Evolutionary conservation across 1,140 invertebrate species (phyloP).

Genomic region (Bombus difficillimus): DNA sequence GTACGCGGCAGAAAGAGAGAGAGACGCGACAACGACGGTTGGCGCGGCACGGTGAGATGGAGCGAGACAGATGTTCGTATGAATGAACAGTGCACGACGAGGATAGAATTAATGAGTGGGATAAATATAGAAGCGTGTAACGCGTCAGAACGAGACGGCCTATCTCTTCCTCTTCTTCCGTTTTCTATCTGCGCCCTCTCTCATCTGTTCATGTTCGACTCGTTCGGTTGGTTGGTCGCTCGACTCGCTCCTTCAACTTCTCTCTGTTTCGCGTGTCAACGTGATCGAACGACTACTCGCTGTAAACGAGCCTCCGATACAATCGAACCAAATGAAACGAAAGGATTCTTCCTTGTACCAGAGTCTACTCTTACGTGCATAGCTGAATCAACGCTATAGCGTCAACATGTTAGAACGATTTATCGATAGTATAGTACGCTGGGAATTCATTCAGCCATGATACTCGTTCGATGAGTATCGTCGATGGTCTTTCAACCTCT

Average conservation of each 20-base stretch:
- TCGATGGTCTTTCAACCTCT: background rate
- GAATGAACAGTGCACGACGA: conserved; percentile 81
- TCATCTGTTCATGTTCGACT: background rate
- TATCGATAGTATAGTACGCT: conserved; percentile 5
- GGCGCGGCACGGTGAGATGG: conserved; percentile 35
- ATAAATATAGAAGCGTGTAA: conserved; percentile 80
- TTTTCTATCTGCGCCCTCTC: conserved; percentile 35
- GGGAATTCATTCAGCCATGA: conserved; percentile 22
- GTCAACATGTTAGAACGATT: background rate
- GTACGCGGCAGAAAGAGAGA: conserved; percentile 71
- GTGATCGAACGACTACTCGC: conserved; percentile 19
- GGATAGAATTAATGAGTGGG: conserved; percentile 80
- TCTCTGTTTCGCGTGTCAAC: background rate
- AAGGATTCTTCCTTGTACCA: conserved; percentile 33
- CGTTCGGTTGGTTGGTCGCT: background rate
- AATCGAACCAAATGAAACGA: conserved; percentile 34
- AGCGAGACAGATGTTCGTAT: conserved; percentile 74
- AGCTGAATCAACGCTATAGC: conserved; percentile 10
- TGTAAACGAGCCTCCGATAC: background rate
- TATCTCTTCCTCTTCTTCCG: conserved; percentile 34
- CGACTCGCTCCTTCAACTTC: background rate
- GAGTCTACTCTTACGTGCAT: background rate
- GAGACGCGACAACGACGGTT: conserved; percentile 40
- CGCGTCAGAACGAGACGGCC: conserved; percentile 69
- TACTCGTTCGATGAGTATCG: background rate